Evolutionary conservation across 1,140 invertebrate genomes (phyloP).

Genomic region (Sycophila sp.): DNA sequence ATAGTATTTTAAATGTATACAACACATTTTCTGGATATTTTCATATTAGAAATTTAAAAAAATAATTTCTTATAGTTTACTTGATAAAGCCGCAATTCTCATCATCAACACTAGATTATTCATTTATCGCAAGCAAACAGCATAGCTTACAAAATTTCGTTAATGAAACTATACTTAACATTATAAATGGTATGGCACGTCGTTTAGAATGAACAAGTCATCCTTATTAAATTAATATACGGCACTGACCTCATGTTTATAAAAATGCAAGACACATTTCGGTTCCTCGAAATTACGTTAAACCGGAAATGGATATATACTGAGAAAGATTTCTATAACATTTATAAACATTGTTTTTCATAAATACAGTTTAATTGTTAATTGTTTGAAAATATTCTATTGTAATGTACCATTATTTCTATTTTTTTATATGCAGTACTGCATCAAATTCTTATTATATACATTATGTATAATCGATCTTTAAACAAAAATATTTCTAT

Average conservation of each 20-base stretch:
- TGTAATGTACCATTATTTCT: no score
- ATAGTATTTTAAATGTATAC: constrained; percentile 9
- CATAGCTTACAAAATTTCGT: background rate
- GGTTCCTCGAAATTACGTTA: constrained; percentile 22
- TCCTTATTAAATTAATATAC: constrained; percentile 30
- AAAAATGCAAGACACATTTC: constrained; percentile 31
- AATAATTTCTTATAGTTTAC: background rate
- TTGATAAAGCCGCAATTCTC: no score
- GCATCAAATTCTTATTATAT: no score
- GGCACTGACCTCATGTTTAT: constrained; percentile 24
- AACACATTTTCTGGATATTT: background rate
- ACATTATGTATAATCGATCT: no score
- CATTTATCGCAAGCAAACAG: constrained; percentile 1
- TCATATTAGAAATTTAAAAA: background rate
- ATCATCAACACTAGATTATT: background rate
- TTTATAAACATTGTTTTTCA: no score
- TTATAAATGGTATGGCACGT: constrained; percentile 37
- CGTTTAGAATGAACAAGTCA: constrained; percentile 24
- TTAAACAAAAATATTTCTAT: no score
- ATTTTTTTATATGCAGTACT: no score
- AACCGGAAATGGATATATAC: constrained; percentile 28
- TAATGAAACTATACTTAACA: constrained; percentile 13
- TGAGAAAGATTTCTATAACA: background rate
- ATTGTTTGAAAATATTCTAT: no score
- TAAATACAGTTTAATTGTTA: no score